A percentile compares a stretch with the other conserved stretches of the same genome.
Evolutionary conservation across 2,113 vertebrate genomes (phyloP).

Genomic region (Spea bombifrons): DNA sequence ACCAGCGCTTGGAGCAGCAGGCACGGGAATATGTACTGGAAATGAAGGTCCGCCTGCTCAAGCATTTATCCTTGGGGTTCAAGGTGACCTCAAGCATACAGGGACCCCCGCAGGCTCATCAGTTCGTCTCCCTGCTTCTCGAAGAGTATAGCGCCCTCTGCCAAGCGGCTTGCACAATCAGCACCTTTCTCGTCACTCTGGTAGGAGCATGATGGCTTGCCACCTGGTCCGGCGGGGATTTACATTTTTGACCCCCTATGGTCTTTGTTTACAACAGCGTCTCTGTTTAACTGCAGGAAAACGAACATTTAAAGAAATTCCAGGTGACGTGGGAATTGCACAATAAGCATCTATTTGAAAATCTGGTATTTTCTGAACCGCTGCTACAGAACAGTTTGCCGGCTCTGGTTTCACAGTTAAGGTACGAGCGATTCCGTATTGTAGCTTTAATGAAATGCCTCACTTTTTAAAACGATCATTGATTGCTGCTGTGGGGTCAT

Average conservation of each 20-base stretch:
- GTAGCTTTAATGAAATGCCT: not conserved
- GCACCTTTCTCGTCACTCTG: constrained; percentile 93
- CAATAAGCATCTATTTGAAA: constrained; percentile 98
- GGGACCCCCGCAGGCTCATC: constrained; percentile 89
- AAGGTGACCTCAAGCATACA: constrained; percentile 72
- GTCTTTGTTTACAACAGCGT: not conserved
- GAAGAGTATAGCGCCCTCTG: constrained; percentile 93
- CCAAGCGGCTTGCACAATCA: constrained; percentile 92
- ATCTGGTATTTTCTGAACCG: constrained; percentile 93
- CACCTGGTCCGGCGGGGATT: not conserved
- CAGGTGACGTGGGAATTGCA: constrained; percentile 97
- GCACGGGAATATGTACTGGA: constrained; percentile 92
- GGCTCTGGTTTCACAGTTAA: constrained; percentile 85
- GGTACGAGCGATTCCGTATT: constrained; percentile 61
- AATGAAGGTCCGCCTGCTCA: constrained; percentile 91
- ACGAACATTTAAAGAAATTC: constrained; percentile 94
- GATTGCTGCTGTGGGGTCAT: too few relatives aligned
- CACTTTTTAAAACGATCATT: too few relatives aligned
- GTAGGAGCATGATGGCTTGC: constrained; percentile 64
- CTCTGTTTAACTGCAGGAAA: constrained; percentile 71
- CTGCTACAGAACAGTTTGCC: constrained; percentile 90
- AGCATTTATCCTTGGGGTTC: constrained; percentile 81
- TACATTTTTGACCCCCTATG: too few relatives aligned
- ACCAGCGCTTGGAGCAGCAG: constrained; percentile 92
- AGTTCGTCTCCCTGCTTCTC: constrained; percentile 91